Evolutionary conservation across 1,140 invertebrate species (phyloP), one percentile per base, ranked within the genome.

Genomic region (Glossosoma conforme): DNA sequence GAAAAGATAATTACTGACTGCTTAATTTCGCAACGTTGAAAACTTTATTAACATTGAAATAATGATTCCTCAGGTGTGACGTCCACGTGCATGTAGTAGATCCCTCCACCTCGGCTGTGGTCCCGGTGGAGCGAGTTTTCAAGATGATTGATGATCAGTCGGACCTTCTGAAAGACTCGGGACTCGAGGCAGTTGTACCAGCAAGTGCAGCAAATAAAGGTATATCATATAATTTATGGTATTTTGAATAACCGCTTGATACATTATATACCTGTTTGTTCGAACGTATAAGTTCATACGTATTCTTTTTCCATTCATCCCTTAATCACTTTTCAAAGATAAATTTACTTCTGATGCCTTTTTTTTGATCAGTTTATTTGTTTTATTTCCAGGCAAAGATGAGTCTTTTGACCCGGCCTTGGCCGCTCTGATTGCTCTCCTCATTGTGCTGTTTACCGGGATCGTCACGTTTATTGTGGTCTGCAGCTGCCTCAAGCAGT

Each of bases 1-100:
- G n/a, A n/a, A n/a, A n/a, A n/a, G n/a, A n/a, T n/a, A n/a, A n/a
- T n/a, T n/a, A n/a, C n/a, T n/a, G n/a, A 28, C n/a, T 28, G 25
- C n/a, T 8, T 6, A 28, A n/a, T 28, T 28, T 28, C 6, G 25
- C n/a, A 28, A 28, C 25, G 25, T 8, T n/a, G 25, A 28, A 28
- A n/a, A n/a, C n/a, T n/a, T n/a, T n/a, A n/a, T 40, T n/a, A 44
- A 13, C 10, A 36, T 46, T 14, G n/a, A n/a, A n/a, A n/a, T n/a
- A n/a, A n/a, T n/a, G n/a, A n/a, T n/a, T 38, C 64, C 69, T 20
- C 60, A 89, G 89, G 87, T 89, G 87, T 63, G 91, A 93, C 63
- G 82, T 94, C 66, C 91, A 90, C 62, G 77, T 94, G 44, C 85
- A 92, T 62, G 87, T 90, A 0, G 87, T 93, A 0, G 86, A 93